Conservation (phyloP, 1,140 invertebrate species). For the Fopius arisanus region DNA sequence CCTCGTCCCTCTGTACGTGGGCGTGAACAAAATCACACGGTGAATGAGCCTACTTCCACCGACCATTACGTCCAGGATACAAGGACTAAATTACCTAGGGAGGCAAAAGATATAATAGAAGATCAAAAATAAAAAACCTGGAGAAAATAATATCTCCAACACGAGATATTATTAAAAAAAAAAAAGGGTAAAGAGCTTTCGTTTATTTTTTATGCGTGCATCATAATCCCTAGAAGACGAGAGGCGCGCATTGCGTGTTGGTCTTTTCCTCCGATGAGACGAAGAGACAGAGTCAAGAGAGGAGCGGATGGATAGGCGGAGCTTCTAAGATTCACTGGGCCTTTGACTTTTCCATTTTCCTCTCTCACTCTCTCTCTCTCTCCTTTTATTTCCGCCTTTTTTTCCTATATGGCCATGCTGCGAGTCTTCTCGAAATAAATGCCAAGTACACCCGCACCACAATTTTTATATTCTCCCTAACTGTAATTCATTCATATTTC, state of each 20-base stretch:
- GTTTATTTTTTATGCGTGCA: conserved; percentile 1
- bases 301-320: conserved; percentile 29
- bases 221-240: conserved; percentile 1
- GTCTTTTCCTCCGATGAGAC: conserved; percentile 7
- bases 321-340: conserved; percentile 21
- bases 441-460: conserved; percentile 26
- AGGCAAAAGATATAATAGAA: neutral
- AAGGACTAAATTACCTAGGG: conserved; percentile 25
- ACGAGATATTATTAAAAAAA: conserved; percentile 8
- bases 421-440: conserved; percentile 18
- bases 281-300: conserved; percentile 9
- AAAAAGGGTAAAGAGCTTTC: neutral
- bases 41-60: conserved; percentile 30
- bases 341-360: conserved; percentile 20
- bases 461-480: conserved; percentile 24
- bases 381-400: neutral
- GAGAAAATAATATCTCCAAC: conserved; percentile 1
- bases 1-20: conserved; percentile 4
- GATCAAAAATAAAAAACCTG: neutral
- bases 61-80: conserved; percentile 31
- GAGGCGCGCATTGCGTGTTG: neutral
- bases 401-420: neutral
- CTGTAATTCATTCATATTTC: conserved; percentile 23
- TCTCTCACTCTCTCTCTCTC: conserved; percentile 1
- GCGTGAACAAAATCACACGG: conserved; percentile 31